Conservation (phyloP, 1,140 invertebrate genomes). For the Ectropis grisescens region DNA sequence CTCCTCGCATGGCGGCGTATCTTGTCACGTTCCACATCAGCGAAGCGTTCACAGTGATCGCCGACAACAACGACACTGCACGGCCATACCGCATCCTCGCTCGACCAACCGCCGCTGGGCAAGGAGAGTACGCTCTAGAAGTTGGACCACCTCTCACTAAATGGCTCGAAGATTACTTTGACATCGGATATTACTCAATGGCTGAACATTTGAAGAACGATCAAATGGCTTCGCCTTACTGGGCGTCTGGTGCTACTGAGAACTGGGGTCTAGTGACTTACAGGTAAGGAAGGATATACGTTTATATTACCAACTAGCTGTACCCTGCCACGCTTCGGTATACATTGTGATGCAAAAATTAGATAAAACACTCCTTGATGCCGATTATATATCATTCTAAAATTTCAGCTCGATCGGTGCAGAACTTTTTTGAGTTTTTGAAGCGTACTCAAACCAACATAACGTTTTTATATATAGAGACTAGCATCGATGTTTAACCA, state of each 20-base stretch:
- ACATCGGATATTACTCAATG: conserved; percentile 51
- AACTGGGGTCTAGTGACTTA: conserved; percentile 82
- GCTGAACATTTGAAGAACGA: conserved; percentile 69
- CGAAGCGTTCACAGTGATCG: conserved; percentile 82
- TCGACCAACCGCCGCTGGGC: conserved; percentile 74
- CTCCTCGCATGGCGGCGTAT: conserved; percentile 88
- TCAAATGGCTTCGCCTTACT: conserved; percentile 80
- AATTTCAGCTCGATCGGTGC: no score
- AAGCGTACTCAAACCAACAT: no score
- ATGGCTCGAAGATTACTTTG: conserved; percentile 51
- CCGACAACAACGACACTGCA: conserved; percentile 29
- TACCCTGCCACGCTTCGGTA: no score
- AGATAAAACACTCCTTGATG: no score
- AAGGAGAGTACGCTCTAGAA: conserved; percentile 74
- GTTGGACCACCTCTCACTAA: conserved; percentile 59
- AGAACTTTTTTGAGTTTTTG: no score
- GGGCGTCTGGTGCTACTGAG: conserved; percentile 78
- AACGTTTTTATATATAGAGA: no score
- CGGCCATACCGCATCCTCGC: conserved; percentile 78
- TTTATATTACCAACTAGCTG: conserved; percentile 1
- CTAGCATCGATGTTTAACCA: conserved; percentile 10
- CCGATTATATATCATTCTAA: no score
- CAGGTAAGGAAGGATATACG: conserved; percentile 27
- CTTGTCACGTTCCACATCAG: conserved; percentile 78
- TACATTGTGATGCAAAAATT: no score